Evolutionary conservation across 2,888 invertebrate species (phyloP), one percentile per base, ranked within the genome.

Genomic region (Trachelus tabidus): DNA sequence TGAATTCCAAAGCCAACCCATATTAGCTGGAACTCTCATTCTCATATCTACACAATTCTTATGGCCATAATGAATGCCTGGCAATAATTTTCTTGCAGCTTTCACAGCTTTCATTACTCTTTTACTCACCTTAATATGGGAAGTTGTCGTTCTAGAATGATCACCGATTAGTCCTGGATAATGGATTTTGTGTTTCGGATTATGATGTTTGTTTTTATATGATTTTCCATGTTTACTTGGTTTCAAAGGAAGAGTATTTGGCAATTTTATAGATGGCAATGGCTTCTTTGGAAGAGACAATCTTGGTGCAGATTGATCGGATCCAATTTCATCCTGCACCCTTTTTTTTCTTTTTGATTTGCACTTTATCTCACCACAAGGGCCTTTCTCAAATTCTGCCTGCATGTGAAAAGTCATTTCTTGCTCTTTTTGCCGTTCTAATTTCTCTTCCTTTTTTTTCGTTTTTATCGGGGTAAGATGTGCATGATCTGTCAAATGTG

Each of bases 1-100:
- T 33, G 82, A 84, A 75, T 88, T 87, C 87, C 87, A 87, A 11
- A 87, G 75, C 86, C 86, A 86, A 2, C 88, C 87, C 88, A 88
- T 88, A 34, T 88, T 87, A 12, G 85, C 82, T 4, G 88, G 88
- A 11, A 88, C 86, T 37, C 87, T 79, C 79, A 84, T 77, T 73
- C 83, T 81, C 4, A 84, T 40, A 33, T 87, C 85, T 12, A 85
- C 33, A 77, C 88, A 88, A 77, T 85, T 85, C 81, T 83, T 85
- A 68, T 88, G 88, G 11, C 88, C 88, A 73, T 85, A 83, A 71
- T 83, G 84, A 12, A 85, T 80, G 11, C 84, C 83, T 73, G 84
- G 82, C 12, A 33, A 69, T 68, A 80, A 80, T 12, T 73, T 77
- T 68, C 76, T 68, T 12, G 77, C 77, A 11, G 78, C 77, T 68